These are phyloP conservation scores for Agrenia bidenticulata DNA, from an alignment of 2,888 invertebrate genomes.

Conservation along the genomic window DNA sequence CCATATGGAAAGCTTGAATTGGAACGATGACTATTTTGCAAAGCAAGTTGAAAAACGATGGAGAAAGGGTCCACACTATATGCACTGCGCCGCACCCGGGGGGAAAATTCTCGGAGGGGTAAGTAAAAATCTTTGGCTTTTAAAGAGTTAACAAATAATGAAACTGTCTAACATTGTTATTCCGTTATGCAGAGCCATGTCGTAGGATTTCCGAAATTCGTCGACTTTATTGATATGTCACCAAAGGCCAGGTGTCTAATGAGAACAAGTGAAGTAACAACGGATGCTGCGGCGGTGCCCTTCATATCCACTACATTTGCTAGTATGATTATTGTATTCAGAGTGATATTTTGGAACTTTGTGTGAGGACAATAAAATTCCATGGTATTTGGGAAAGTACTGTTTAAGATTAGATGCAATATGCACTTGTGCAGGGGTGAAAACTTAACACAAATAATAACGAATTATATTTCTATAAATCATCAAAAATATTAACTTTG, in stretches of 20 bases:
- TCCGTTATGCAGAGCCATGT: slow-evolving; percentile 31
- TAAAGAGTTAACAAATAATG: too few relatives aligned
- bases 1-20: slow-evolving; percentile 20
- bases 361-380: background rate
- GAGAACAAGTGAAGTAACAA: background rate
- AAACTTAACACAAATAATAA: too few relatives aligned
- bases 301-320: background rate
- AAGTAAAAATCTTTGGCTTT: too few relatives aligned
- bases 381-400: too few relatives aligned
- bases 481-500: too few relatives aligned
- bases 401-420: too few relatives aligned
- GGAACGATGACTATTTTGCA: slow-evolving; percentile 24
- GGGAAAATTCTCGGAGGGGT: slow-evolving; percentile 6
- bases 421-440: too few relatives aligned
- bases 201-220: slow-evolving; percentile 25
- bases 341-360: background rate
- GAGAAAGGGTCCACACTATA: slow-evolving; percentile 23
- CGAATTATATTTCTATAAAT: too few relatives aligned
- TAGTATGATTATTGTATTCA: background rate
- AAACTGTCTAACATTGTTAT: too few relatives aligned
- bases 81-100: slow-evolving; percentile 12
- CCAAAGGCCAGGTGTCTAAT: background rate
- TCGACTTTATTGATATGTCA: slow-evolving; percentile 17
- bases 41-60: slow-evolving; percentile 26
- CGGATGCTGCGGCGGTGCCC: background rate